Percentiles rank a stretch among this genome's conserved stretches.
phyloP scores from a whole-genome alignment of 1,140 invertebrate genomes.

The Atta cephalotes region DNA sequence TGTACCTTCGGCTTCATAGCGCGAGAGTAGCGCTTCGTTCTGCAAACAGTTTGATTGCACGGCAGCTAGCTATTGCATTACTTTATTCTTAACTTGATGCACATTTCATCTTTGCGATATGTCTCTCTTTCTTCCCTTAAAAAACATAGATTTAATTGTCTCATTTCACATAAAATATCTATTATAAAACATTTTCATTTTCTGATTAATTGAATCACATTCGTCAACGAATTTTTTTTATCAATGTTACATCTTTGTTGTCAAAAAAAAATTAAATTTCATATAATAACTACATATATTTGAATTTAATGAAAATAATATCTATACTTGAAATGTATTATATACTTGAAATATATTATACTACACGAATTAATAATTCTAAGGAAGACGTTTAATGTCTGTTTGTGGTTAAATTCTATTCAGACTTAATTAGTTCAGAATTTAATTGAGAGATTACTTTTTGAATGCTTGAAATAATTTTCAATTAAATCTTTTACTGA shows the following conservation, averaged over 20 bases:
- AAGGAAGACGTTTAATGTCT: background rate
- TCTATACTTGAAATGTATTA: background rate
- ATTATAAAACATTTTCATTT: slow-evolving; percentile 10
- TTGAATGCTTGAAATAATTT: background rate
- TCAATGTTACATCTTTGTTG: background rate
- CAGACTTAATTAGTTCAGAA: background rate
- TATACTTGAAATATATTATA: background rate
- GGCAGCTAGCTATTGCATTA: slow-evolving; percentile 50
- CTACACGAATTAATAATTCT: background rate
- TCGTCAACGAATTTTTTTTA: background rate
- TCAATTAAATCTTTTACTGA: background rate
- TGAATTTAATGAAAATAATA: background rate
- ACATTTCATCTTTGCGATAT: background rate
- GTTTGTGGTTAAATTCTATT: background rate
- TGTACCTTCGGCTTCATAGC: slow-evolving; percentile 50
- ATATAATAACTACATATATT: background rate
- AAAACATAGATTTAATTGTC: slow-evolving; percentile 7
- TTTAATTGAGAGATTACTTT: too few relatives aligned
- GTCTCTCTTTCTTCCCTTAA: background rate
- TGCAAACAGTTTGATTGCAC: slow-evolving; percentile 70
- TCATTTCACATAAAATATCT: background rate
- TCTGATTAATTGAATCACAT: slow-evolving; percentile 1
- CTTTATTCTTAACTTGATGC: slow-evolving; percentile 14
- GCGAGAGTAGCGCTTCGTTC: slow-evolving; percentile 37
- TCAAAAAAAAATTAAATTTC: background rate